These are phyloP conservation scores for Ornithorhynchus anatinus DNA, from an alignment of 2,113 vertebrate genomes.

Conservation along the genomic window DNA sequence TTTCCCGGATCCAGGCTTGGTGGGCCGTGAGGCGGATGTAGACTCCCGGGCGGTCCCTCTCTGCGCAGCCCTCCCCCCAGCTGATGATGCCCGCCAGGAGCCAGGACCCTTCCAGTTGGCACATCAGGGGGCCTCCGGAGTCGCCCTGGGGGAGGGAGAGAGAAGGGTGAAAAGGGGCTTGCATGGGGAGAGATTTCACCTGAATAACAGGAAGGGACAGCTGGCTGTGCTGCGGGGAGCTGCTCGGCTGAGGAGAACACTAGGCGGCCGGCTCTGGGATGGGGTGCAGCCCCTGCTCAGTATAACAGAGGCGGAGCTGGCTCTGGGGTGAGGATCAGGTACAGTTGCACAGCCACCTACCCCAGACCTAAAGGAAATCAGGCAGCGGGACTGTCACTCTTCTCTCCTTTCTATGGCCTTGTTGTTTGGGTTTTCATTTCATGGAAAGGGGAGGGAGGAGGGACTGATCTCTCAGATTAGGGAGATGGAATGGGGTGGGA, in stretches of 20 bases:
- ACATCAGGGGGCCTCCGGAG: conserved; percentile 69
- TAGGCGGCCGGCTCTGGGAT: background rate
- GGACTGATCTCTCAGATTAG: no score
- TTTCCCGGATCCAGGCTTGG: conserved; percentile 46
- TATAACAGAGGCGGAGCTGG: background rate
- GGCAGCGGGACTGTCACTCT: no score
- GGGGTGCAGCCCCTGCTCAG: no score
- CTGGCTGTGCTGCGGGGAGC: no score
- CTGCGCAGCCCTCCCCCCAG: conserved; percentile 67
- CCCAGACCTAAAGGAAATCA: no score
- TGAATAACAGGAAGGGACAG: background rate
- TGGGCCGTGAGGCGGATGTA: conserved; percentile 55
- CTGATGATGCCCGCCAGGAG: conserved; percentile 61
- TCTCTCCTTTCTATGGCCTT: no score
- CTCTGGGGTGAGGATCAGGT: background rate
- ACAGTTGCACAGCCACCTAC: no score
- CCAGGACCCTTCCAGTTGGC: conserved; percentile 49
- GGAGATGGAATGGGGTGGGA: no score
- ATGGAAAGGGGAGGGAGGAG: no score
- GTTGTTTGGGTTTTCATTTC: no score
- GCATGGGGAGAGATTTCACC: no score
- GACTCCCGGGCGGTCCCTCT: conserved; percentile 56
- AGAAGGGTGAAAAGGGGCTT: background rate
- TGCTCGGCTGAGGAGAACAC: no score
- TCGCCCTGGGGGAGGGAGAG: conserved; percentile 54